phyloP scores from a whole-genome alignment of 2,888 invertebrate genomes.

The Cephus runcator region DNA sequence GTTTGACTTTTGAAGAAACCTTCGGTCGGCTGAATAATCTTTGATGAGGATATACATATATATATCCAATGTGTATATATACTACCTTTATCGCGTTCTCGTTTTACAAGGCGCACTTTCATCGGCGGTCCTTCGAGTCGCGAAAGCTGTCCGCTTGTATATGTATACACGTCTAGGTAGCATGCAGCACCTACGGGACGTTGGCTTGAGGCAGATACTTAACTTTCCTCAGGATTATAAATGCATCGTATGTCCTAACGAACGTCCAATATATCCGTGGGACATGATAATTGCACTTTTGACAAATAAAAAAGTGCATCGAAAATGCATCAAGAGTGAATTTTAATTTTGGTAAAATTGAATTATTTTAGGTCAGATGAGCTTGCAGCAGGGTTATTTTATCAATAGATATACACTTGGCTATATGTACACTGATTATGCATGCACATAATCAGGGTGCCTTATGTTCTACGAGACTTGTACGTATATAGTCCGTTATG shows the following conservation, averaged over 20 bases:
- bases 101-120: background rate
- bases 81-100: background rate
- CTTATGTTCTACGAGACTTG: background rate
- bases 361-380: no score
- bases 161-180: background rate
- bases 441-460: no score
- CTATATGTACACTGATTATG: no score
- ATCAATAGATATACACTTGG: no score
- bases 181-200: background rate
- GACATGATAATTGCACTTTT: no score
- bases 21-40: background rate
- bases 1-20: constrained; percentile 15
- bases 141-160: background rate
- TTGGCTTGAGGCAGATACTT: background rate
- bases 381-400: no score
- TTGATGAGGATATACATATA: background rate
- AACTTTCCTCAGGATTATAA: background rate
- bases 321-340: no score
- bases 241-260: background rate
- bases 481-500: background rate
- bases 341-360: no score
- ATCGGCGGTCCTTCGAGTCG: background rate
- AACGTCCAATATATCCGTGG: no score
- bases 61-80: background rate
- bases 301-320: no score